Base-by-base conservation (phyloP, 2,888 invertebrate genomes). In the Synanthedon andrenaeformis region DNA sequence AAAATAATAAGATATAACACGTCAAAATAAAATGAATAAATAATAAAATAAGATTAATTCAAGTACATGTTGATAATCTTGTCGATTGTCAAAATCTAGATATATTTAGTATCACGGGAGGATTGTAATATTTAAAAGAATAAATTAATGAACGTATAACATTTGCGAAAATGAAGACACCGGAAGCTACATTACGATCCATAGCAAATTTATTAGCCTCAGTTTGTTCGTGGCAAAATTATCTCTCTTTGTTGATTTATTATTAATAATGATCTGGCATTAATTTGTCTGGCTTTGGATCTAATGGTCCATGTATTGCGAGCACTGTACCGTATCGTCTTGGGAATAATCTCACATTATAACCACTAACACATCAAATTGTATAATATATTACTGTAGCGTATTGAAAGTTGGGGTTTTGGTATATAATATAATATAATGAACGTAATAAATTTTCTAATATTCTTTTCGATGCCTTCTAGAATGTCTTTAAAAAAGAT, bases 191-290 rank as follows among this genome's bases (percentile, higher is more conserved):
- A 64, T 62, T 57, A 55, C 61, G 59, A 60, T 65, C 62, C 64
- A 58, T 12, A 45, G 58, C 53, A 63, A 69, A 49, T 70, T 69
- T 70, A 70, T 72, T 69, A 63, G 61, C 62, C 59, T 61, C 57
- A 59, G 50, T 55, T 61, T 60, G 56, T 55, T 59, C 61, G 60
- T 61, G 61, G 67, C 60, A 59, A 69, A 70, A 68, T 72, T 67
- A 72, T 70, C 65, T 68, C 63, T 67, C 64, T 63, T 62, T 65
- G 61, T 60, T 70, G 74, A 74, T 76, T 69, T 76, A 79, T 78
- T 78, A 76, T 72, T 76, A 78, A 73, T 74, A 74, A 74, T 72
- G 74, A 71, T 66, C 62, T 64, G 61, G 66, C 72, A 77, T 75
- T 78, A 75, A 77, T 77, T 72, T 58, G 68, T 72, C 65, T 69